These are phyloP conservation scores for Scleropages formosus DNA, from an alignment of 2,797 vertebrate species.

Conservation along the genomic window DNA sequence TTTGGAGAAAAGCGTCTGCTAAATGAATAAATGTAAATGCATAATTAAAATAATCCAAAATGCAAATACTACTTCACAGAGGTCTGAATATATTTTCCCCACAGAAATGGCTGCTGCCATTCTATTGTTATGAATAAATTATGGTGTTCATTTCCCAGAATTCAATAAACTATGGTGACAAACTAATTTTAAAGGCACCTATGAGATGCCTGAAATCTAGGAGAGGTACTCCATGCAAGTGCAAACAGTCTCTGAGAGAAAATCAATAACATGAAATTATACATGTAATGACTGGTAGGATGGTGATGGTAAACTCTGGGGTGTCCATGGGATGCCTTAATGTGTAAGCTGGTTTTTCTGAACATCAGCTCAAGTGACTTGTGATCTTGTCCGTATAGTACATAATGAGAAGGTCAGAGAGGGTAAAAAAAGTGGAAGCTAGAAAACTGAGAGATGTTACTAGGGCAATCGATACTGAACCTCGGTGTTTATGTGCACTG, in stretches of 20 bases:
- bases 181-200: neutral
- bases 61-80: neutral
- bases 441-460: neutral
- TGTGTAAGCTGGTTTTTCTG: neutral
- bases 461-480: neutral
- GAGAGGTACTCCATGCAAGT: neutral
- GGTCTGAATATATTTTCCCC: neutral
- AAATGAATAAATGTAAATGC: too few species aligned
- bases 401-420: neutral
- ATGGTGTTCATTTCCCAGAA: neutral
- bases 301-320: neutral
- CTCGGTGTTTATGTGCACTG: neutral
- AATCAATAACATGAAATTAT: conserved; percentile 14
- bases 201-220: neutral
- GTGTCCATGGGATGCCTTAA: neutral
- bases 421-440: neutral
- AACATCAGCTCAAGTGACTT: neutral
- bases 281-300: neutral
- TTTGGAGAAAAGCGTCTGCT: too few species aligned
- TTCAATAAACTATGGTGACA: neutral
- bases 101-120: neutral
- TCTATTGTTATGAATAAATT: neutral
- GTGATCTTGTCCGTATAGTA: neutral
- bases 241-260: neutral
- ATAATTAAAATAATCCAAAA: neutral